Conservation (phyloP, 2,113 vertebrate genomes). For the Triplophysa siluroides region DNA sequence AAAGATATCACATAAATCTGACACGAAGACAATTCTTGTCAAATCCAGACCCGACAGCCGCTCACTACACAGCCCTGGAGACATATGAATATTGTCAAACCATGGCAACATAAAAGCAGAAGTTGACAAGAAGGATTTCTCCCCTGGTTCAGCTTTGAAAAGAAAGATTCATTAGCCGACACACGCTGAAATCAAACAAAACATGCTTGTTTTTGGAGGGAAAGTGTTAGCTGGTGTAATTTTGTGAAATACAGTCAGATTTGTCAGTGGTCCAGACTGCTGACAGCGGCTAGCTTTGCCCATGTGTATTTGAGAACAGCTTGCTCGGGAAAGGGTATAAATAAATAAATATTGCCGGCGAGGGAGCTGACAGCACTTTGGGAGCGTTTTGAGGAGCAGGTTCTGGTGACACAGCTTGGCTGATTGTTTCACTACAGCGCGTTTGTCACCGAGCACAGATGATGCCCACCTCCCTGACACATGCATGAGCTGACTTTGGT, state of each 20-base stretch:
- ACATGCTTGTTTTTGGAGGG: neutral
- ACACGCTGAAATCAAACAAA: constrained; percentile 12
- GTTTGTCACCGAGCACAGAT: constrained; percentile 64
- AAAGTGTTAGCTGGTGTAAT: neutral
- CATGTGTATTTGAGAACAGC: constrained; percentile 24
- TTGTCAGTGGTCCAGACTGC: constrained; percentile 4
- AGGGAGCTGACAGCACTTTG: constrained; percentile 29
- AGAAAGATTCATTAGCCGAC: neutral
- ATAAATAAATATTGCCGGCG: neutral
- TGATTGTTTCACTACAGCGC: constrained; percentile 62
- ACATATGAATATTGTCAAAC: constrained; percentile 7
- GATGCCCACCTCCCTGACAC: constrained; percentile 67
- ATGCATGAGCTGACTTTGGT: constrained; percentile 69
- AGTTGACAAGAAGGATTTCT: neutral
- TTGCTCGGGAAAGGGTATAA: constrained; percentile 1
- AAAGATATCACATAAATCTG: neutral
- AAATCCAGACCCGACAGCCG: constrained; percentile 26
- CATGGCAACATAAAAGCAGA: constrained; percentile 19
- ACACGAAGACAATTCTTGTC: constrained; percentile 22
- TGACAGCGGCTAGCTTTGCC: constrained; percentile 4
- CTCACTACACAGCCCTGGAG: constrained; percentile 8
- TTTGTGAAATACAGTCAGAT: neutral
- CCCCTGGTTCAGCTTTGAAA: neutral
- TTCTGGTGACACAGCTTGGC: constrained; percentile 62
- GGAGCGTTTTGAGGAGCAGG: constrained; percentile 9